Evolutionary conservation across 2,797 vertebrate species (phyloP), one percentile per base, ranked within the genome.

Genomic region (Coracias cyanogaster): DNA sequence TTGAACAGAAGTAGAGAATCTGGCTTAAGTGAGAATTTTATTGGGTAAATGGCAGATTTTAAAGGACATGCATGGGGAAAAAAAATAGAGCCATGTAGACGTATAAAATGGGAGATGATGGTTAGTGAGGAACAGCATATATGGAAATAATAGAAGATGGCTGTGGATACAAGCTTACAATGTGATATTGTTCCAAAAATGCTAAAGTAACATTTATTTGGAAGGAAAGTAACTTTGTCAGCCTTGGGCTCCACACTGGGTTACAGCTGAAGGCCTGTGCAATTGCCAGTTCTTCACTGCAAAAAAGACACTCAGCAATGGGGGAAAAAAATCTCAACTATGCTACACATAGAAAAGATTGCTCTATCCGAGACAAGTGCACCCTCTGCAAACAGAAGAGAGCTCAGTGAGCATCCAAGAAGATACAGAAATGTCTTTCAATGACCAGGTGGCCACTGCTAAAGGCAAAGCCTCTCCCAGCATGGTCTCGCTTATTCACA

Each of bases 151-250:
- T 16, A 54, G 55, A 24, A 31, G 43, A 61, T 48, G 54, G 6
- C 7, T 33, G 65, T 77, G 76, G 13, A 29, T 66, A 65, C 0
- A 6, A 93, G 26, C 37, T 84, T 92, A 94, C 96, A 96, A 95
- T 95, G 94, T 94, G 94, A 87, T 96, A 94, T 39, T 86, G 90
- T 90, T 95, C 86, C 37, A 84, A 94, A 86, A 85, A 77, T 24
- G n/a, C 3, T 1, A 26, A 45, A 20, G 22, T 29, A 48, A 18
- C 17, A 24, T 62, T 58, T 52, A 37, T 81, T 37, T 52, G 49
- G 13, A 60, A 67, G 39, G n/a, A 52, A 71, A 52, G 7, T 37
- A 70, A 49, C 35, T 39, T 43, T 48, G 51, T 20, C 35, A 76
- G n/a, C 16, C 7, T 6, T 48, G 37, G 45, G 37, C 64, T 82